Evolutionary conservation across 2,888 invertebrate genomes (phyloP), one percentile per base, ranked within the genome.

Genomic region (Trissoscelio sp.): DNA sequence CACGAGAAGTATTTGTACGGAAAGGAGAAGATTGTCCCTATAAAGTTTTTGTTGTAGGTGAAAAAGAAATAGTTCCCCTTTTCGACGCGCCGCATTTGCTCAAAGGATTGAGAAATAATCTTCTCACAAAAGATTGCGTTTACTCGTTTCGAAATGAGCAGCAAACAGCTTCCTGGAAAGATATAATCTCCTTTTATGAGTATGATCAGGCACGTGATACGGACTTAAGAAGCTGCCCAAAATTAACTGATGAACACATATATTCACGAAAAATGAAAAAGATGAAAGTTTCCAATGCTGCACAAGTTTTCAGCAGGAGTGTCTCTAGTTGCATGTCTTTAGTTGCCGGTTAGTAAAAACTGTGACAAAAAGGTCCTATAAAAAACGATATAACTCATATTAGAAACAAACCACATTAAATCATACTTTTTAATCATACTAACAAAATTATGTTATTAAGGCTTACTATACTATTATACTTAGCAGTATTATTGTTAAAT

Each of bases 81-180:
- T 53, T 53, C 22, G 53, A 53, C 14, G 3, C 28, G 7, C 53
- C 53, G 7, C 53, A 53, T 12, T 31, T 53, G 7, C 16, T 53
- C 4, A 51, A 53, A 53, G 53, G 53, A 6, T 5, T 53, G n/a
- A n/a, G 53, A 9, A 53, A 53, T n/a, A 53, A 53, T 12, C 31
- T 53, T 14, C 14, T 53, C 3, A 31, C 5, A 11, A 53, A 53
- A 31, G 53, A 53, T 18, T 53, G 28, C 11, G 14, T 9, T 7
- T 53, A 22, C n/a, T n/a, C n/a, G 1, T 28, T 16, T n/a, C 12
- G 14, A 53, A n/a, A 14, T 12, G 57, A 57, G n/a, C 16, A 48
- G 22, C 18, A 48, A 20, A 14, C 9, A 12, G 20, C 48, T 22
- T 48, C 48, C 20, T 48, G 48, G 48, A 48, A 48, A 9, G 20